phyloP scores from a whole-genome alignment of 1,140 invertebrate genomes.

The Cecropterus lyciades region DNA sequence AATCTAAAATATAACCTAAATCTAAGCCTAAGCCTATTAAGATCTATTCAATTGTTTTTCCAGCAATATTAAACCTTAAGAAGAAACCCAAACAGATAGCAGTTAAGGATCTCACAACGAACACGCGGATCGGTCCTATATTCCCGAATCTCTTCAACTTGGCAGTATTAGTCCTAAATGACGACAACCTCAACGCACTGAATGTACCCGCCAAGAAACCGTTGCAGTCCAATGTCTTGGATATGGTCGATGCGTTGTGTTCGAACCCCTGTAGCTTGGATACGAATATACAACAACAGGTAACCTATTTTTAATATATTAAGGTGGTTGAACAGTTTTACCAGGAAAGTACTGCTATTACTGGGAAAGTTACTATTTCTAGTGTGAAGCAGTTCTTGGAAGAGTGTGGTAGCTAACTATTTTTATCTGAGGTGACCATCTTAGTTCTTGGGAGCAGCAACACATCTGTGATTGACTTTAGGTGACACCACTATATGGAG shows the following conservation, averaged over 20 bases:
- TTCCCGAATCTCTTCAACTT: conserved; percentile 81
- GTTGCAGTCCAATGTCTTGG: conserved; percentile 75
- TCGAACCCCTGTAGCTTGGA: conserved; percentile 80
- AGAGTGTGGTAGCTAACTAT: no score
- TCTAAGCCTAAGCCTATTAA: no score
- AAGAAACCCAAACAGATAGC: conserved; percentile 75
- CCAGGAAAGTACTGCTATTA: no score
- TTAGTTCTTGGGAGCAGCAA: no score
- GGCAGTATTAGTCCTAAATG: conserved; percentile 76
- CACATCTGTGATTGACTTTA: no score
- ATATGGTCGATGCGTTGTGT: conserved; percentile 79
- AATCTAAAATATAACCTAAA: no score
- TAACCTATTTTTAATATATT: conserved; percentile 34
- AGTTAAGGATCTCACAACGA: conserved; percentile 77
- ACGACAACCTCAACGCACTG: conserved; percentile 76
- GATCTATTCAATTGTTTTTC: no score
- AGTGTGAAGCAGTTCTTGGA: no score
- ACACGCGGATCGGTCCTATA: conserved; percentile 80
- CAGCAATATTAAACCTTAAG: conserved; percentile 78
- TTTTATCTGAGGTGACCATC: no score
- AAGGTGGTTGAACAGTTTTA: no score
- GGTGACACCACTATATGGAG: no score
- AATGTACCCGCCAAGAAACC: conserved; percentile 76
- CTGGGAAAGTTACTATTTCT: no score
- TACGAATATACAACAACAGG: conserved; percentile 82